Conservation (phyloP, 2,797 vertebrate genomes). For the Percopsis omiscomaycus region DNA sequence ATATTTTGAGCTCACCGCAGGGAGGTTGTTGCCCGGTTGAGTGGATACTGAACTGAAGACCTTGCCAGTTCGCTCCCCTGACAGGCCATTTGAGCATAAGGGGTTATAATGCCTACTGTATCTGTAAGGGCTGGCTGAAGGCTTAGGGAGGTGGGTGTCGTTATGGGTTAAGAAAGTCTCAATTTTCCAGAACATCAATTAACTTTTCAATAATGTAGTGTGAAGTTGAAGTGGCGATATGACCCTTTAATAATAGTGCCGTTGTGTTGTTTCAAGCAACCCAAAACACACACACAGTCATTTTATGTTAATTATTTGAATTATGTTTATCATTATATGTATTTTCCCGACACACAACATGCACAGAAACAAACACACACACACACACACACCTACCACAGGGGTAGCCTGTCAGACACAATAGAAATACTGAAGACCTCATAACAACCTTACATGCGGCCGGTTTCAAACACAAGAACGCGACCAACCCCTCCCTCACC, state of each 20-base stretch:
- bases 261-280: neutral
- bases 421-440: constrained; percentile 45
- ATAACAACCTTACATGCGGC: constrained; percentile 22
- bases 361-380: neutral
- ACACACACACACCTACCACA: constrained; percentile 34
- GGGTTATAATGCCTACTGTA: constrained; percentile 29
- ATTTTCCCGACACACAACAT: neutral
- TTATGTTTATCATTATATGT: no score
- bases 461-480: constrained; percentile 39
- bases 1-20: constrained; percentile 29
- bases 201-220: constrained; percentile 1
- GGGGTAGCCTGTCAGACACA: constrained; percentile 20
- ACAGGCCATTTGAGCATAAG: constrained; percentile 33
- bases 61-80: constrained; percentile 15
- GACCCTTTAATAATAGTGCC: constrained; percentile 5
- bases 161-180: constrained; percentile 8
- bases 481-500: no score
- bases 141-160: constrained; percentile 15
- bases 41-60: constrained; percentile 31
- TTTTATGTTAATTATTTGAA: no score
- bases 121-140: constrained; percentile 35
- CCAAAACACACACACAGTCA: no score
- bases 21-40: constrained; percentile 33
- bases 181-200: neutral
- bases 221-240: neutral